Evolutionary conservation across 2,797 vertebrate genomes (phyloP).

Genomic region (Meda fulgida): DNA sequence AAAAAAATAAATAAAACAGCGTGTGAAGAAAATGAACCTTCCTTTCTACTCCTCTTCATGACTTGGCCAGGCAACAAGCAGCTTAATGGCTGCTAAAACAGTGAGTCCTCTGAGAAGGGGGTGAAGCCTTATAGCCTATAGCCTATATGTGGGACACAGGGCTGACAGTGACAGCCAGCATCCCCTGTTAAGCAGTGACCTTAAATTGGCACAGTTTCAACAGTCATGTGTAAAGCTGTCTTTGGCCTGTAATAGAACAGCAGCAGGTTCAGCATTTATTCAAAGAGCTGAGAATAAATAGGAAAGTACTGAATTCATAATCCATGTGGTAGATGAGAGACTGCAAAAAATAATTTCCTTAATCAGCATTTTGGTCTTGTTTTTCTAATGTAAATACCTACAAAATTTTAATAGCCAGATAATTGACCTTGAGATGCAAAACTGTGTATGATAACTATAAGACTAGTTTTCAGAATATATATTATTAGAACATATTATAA

Average conservation of each 20-base stretch:
- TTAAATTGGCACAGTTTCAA: slow-evolving; percentile 15
- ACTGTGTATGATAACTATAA: background rate
- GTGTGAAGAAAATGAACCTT: background rate
- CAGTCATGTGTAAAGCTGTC: slow-evolving; percentile 38
- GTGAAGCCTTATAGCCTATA: slow-evolving; percentile 11
- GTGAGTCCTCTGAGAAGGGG: background rate
- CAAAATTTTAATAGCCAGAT: background rate
- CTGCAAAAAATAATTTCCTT: background rate
- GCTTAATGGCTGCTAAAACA: slow-evolving; percentile 28
- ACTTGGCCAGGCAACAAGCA: background rate
- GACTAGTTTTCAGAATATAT: background rate
- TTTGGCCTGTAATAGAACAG: slow-evolving; percentile 16
- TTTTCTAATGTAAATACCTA: background rate
- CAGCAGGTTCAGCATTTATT: slow-evolving; percentile 23
- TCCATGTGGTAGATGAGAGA: background rate
- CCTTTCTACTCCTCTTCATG: slow-evolving; percentile 21
- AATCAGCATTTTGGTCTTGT: background rate
- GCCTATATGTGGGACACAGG: background rate
- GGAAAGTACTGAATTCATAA: background rate
- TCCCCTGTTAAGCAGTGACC: slow-evolving; percentile 3
- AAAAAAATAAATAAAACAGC: background rate
- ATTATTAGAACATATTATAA: background rate
- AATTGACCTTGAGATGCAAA: background rate
- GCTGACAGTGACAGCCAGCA: background rate
- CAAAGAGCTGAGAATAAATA: background rate